phyloP scores from a whole-genome alignment of 2,797 vertebrate genomes.

The Anabas testudineus region DNA sequence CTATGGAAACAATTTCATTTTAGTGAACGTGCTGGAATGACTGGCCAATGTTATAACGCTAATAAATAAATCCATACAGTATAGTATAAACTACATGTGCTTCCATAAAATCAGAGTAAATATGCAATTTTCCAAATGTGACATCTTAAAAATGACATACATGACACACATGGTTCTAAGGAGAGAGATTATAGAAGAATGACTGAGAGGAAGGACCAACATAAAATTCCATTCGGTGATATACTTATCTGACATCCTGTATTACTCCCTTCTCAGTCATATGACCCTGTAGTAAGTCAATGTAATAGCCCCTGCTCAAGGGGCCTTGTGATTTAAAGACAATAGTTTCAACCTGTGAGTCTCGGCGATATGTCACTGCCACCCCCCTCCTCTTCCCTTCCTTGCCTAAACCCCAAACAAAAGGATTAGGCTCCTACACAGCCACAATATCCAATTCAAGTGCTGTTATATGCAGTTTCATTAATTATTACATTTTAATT shows the following conservation, averaged over 20 bases:
- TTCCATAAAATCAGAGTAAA: too few relatives aligned
- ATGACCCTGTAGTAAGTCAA: constrained; percentile 58
- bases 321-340: constrained; percentile 69
- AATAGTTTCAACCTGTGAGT: constrained; percentile 56
- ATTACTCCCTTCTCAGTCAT: constrained; percentile 30
- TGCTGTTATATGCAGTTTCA: too few relatives aligned
- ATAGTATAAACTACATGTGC: too few relatives aligned
- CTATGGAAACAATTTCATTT: constrained; percentile 17
- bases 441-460: too few relatives aligned
- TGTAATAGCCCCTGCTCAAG: constrained; percentile 49
- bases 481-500: too few relatives aligned
- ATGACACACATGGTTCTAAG: neutral
- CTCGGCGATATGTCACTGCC: constrained; percentile 50
- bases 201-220: constrained; percentile 23
- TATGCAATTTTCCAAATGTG: too few relatives aligned
- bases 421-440: too few relatives aligned
- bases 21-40: neutral
- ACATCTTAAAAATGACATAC: too few relatives aligned
- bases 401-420: neutral
- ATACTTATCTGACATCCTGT: constrained; percentile 21
- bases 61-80: too few relatives aligned
- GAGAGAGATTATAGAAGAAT: neutral
- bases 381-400: constrained; percentile 22
- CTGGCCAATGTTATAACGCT: neutral
- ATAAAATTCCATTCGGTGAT: constrained; percentile 32